Conservation (phyloP, 1,140 invertebrate genomes). For the Sweltsa coloradensis region DNA sequence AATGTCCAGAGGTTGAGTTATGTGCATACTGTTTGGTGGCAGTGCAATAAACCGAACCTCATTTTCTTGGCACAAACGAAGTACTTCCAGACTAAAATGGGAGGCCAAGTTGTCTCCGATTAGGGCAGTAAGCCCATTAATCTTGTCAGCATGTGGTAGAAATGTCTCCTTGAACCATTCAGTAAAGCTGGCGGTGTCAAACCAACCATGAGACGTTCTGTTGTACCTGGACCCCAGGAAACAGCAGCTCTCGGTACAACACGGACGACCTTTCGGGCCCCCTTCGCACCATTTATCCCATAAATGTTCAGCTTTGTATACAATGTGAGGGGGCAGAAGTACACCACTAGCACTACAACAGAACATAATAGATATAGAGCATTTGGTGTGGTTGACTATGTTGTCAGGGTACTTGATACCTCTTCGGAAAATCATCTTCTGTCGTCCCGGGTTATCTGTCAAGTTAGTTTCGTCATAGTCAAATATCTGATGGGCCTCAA, state of each 20-base stretch:
- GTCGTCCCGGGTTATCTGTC: constrained; percentile 25
- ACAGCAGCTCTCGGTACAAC: constrained; percentile 17
- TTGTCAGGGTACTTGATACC: constrained; percentile 25
- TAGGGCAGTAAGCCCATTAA: too few species aligned
- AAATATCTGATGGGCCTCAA: constrained; percentile 17
- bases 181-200: too few species aligned
- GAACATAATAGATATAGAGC: constrained; percentile 27
- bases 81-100: not conserved
- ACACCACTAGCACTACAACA: constrained; percentile 22
- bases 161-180: too few species aligned
- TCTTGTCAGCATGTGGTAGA: too few species aligned
- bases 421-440: constrained; percentile 21
- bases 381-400: constrained; percentile 24
- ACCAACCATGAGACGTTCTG: constrained; percentile 17
- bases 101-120: too few species aligned
- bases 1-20: constrained; percentile 17
- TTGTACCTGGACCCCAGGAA: constrained; percentile 17
- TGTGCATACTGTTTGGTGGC: constrained; percentile 16
- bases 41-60: constrained; percentile 12
- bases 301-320: constrained; percentile 22
- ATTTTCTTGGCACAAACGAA: constrained; percentile 22
- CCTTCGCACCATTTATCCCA: constrained; percentile 21
- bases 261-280: constrained; percentile 20
- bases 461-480: constrained; percentile 34
- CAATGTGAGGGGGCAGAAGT: constrained; percentile 16